Percentiles rank a stretch among this genome's conserved stretches.
Conservation (phyloP, 2,797 vertebrate species). For the Ispidina picta region DNA sequence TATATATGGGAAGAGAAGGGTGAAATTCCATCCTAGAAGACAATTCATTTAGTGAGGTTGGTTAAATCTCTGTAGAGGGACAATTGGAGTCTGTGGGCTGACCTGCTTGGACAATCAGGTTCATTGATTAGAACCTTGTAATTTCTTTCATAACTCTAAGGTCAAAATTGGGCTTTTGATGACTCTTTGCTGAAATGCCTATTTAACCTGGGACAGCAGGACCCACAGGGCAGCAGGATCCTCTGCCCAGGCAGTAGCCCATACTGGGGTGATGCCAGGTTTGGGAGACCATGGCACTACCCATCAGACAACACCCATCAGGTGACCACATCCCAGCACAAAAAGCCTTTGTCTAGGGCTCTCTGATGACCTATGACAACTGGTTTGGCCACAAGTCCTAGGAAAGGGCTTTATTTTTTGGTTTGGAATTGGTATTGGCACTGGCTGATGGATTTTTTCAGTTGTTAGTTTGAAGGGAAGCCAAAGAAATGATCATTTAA, state of each 20-base stretch:
- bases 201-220: not conserved
- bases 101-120: not conserved
- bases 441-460: not conserved
- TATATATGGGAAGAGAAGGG: not conserved
- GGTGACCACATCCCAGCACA: not conserved
- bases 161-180: not conserved
- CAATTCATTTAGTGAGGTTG: not conserved
- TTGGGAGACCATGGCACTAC: not conserved
- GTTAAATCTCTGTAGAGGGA: not conserved
- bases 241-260: not conserved
- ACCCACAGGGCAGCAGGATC: not conserved
- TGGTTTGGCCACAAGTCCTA: not conserved
- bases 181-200: not conserved
- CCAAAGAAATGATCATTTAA: not conserved
- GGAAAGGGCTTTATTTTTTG: not conserved
- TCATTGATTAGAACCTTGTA: not conserved
- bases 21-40: not conserved
- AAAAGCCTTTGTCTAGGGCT: not conserved
- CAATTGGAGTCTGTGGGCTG: not conserved
- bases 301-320: not conserved
- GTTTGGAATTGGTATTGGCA: not conserved
- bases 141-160: not conserved
- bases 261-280: not conserved
- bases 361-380: not conserved
- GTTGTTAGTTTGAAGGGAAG: not conserved